These are phyloP conservation scores for Mallotus villosus DNA, from an alignment of 2,797 vertebrate species.

Conservation along the genomic window DNA sequence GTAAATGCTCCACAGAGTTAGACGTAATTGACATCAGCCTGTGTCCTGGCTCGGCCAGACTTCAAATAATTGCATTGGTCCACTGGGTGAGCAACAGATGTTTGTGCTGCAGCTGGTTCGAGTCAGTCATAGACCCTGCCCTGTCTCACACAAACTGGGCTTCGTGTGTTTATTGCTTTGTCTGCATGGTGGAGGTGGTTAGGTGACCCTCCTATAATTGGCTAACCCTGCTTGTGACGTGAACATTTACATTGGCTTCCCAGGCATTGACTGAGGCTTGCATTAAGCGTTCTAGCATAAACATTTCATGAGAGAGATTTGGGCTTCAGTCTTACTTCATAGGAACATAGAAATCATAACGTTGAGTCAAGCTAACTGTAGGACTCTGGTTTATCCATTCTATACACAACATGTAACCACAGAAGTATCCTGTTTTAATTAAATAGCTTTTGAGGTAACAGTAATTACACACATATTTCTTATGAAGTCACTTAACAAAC, in stretches of 20 bases:
- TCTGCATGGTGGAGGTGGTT: background rate
- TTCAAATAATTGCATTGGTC: slow-evolving; percentile 58
- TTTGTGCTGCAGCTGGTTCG: slow-evolving; percentile 38
- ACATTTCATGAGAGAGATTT: background rate
- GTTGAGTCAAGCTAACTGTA: background rate
- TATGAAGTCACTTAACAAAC: too few species aligned
- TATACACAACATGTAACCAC: background rate
- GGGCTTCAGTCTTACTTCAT: background rate
- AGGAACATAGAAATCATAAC: background rate
- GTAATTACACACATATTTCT: too few species aligned
- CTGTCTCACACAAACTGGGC: background rate
- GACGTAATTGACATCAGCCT: slow-evolving; percentile 60
- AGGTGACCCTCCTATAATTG: background rate
- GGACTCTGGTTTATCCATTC: background rate
- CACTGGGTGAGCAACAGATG: slow-evolving; percentile 54
- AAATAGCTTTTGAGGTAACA: too few species aligned
- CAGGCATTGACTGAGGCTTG: background rate
- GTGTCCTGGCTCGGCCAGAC: slow-evolving; percentile 35
- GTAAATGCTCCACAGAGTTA: slow-evolving; percentile 59
- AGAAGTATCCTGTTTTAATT: background rate
- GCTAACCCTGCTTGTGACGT: background rate
- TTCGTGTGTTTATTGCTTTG: background rate
- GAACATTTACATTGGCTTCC: background rate
- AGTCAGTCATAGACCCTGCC: background rate
- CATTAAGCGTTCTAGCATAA: background rate